Evolutionary conservation across 92 coral and sea anemone genomes (phyloP), one percentile per base, ranked within the genome.

Genomic region (Paramuricea clavata): DNA sequence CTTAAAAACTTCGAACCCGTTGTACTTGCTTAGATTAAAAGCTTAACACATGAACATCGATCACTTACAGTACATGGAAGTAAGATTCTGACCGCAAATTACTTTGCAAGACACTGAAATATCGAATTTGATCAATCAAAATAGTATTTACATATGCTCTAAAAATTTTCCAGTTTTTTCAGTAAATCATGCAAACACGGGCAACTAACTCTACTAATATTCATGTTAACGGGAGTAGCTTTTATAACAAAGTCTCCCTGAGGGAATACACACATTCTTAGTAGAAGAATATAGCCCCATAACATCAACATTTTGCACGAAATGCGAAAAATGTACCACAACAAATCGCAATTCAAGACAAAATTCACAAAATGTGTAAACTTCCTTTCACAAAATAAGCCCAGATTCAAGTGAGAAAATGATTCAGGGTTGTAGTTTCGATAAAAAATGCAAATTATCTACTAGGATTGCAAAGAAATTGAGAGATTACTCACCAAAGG

Each of bases 401-500:
- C 49, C 52, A 30, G 52, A 52, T 10, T 19, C 28, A 16, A 35
- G 12, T 49, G 34, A 12, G 5, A 49, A 49, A 49, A 27, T 49
- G 30, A n/a, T 60, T 36, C 39, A 28, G 52, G 41, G 32, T 49
- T n/a, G 5, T 52, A 76, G 10, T 52, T 52, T 28, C 34, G 2
- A 41, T 21, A 49, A 28, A 26, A 49, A 50, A 54, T 76, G 67
- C 82, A 50, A 27, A 50, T 49, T 76, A 76, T 49, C 22, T 19
- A 16, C 25, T 19, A 49, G 43, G 82, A 76, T 76, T 50, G 49
- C 68, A 49, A 52, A 49, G 2, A 76, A 27, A 76, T 28, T 21
- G 26, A 52, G 43, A 36, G 82, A 76, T 76, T 74, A 49, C 82
- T 76, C 82, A 76, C 82, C 82, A 60, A 49, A 76, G 82, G 82